Evolutionary conservation across 1,140 invertebrate genomes (phyloP).

Genomic region (Drosophila leontia): DNA sequence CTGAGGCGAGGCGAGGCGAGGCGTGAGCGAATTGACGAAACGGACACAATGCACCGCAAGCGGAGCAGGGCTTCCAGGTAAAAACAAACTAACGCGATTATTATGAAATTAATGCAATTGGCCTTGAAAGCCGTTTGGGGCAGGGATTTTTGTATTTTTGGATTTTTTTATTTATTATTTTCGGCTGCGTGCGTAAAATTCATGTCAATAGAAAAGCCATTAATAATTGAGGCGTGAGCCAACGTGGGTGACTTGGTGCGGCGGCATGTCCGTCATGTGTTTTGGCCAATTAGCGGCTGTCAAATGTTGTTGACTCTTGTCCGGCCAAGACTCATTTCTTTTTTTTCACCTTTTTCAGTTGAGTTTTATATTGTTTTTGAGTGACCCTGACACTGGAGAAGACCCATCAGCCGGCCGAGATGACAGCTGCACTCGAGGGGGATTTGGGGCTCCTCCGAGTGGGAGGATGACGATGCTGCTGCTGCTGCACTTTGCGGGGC

Average conservation of each 20-base stretch:
- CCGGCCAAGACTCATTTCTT: conserved; percentile 13
- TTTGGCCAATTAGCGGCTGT: conserved; percentile 78
- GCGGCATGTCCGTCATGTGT: conserved; percentile 48
- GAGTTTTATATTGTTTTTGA: neutral
- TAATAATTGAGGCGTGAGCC: conserved; percentile 73
- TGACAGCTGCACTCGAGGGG: conserved; percentile 71
- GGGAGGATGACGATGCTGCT: conserved; percentile 43
- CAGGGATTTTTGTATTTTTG: conserved; percentile 21
- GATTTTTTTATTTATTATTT: conserved; percentile 36
- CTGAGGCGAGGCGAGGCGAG: conserved; percentile 23
- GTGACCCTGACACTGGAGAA: conserved; percentile 61
- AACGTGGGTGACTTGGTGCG: conserved; percentile 22
- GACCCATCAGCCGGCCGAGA: conserved; percentile 23
- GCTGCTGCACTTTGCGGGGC: conserved; percentile 51
- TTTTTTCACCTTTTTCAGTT: neutral
- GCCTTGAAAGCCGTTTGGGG: conserved; percentile 59
- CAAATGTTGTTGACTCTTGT: conserved; percentile 74
- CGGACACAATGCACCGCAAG: conserved; percentile 47
- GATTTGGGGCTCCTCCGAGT: conserved; percentile 39
- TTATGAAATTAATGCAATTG: conserved; percentile 78
- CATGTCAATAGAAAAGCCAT: conserved; percentile 75
- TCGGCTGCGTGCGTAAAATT: conserved; percentile 72
- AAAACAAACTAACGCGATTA: conserved; percentile 49
- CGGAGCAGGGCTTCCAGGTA: conserved; percentile 37
- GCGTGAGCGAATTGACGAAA: conserved; percentile 66